Percentiles rank a stretch among this genome's conserved stretches.
Conservation (phyloP, 2,888 invertebrate genomes). For the Drosophila rubida region DNA sequence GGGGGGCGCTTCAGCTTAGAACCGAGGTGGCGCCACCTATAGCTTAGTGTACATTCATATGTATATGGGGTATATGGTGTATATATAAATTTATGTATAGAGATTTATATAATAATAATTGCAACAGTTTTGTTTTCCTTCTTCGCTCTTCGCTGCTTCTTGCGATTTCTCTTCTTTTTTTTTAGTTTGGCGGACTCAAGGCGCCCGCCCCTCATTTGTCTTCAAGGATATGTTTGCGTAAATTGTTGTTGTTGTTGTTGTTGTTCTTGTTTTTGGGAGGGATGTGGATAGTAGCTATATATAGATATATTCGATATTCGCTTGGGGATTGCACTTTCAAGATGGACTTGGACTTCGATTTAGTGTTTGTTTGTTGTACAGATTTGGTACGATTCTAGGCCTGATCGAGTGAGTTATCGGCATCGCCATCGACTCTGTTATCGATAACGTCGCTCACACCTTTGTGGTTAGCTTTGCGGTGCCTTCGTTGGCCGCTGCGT, state of each 20-base stretch:
- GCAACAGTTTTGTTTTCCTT: conserved; percentile 55
- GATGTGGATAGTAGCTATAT: not conserved
- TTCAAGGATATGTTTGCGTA: conserved; percentile 61
- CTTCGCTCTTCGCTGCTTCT: conserved; percentile 6
- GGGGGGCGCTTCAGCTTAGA: conserved; percentile 50
- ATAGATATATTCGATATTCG: not conserved
- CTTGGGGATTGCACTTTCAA: not conserved
- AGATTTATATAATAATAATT: conserved; percentile 69
- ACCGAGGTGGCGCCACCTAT: conserved; percentile 45
- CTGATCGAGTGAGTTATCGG: conserved; percentile 4
- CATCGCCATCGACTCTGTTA: not conserved
- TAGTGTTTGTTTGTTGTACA: conserved; percentile 1
- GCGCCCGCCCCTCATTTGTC: conserved; percentile 30
- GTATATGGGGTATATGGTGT: conserved; percentile 42
- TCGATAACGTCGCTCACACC: conserved; percentile 35
- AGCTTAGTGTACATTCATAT: conserved; percentile 41
- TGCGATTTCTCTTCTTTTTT: conserved; percentile 9
- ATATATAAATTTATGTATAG: conserved; percentile 46
- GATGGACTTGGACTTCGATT: not conserved
- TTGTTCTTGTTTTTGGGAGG: not conserved
- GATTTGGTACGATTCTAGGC: conserved; percentile 6
- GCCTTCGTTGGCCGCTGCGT: conserved; percentile 37
- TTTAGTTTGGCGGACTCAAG: conserved; percentile 14
- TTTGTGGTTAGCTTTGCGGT: conserved; percentile 61
- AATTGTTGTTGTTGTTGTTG: conserved; percentile 17